Base-by-base conservation (phyloP, 1,140 invertebrate genomes). In the Heliothis subflexa region DNA sequence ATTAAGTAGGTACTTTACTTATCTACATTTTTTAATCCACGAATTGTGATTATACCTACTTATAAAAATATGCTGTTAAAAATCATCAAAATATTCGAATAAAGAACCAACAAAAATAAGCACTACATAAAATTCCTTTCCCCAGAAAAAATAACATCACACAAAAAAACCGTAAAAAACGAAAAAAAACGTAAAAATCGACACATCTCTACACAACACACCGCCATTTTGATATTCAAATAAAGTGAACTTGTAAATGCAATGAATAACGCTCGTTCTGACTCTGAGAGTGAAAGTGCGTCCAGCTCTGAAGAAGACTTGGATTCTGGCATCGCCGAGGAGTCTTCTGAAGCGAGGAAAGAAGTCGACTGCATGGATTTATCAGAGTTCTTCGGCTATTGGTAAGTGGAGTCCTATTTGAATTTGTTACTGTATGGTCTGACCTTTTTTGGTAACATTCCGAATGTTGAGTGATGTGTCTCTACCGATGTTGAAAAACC, bases 361-460 rank as follows among this genome's bases (percentile, higher is more conserved):
- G 86, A 89, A 40, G 45, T 86, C 21, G 92, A 93, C 85, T 92
- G 92, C 81, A 93, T 92, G 91, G 92, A 93, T 88, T 79, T 93
- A 0, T 88, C 90, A 0, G 89, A 93, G 72, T 93, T 92, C 73
- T 93, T 93, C 61, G 80, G 83, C 49, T 92, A 93, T 74, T 93
- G 92, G 92, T 93, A 78, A 90, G 92, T 85, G 3, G 1, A 16
- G 7, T 62, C 10, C 0, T 25, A 12, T 14, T 59, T 59, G 21
- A 12, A 2, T 1, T 28, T 59, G 10, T 7, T 59, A 59, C 2
- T 59, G 57, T n/a, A 18, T 18, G 28, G 0, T 4, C 28, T 28
- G 28, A 28, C 28, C 28, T 1, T 28, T 4, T 28, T 28, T 28
- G 1, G 1, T 1, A 28, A 4, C 28, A 28, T 25, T 25, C 2